Conservation (phyloP, 2,113 vertebrate genomes). For the Callipepla californica region DNA sequence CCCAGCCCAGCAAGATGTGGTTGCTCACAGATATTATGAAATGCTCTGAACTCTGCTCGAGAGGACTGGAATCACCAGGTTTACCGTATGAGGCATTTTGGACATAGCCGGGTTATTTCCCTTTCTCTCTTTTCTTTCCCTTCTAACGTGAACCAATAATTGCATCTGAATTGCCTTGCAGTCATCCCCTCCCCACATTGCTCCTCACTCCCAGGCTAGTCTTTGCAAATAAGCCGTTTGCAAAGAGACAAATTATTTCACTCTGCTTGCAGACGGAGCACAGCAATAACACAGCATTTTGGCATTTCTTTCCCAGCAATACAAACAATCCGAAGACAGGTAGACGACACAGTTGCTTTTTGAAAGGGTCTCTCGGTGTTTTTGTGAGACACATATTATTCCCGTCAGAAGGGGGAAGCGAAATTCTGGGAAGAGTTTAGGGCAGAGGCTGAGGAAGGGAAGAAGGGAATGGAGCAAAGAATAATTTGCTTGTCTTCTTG, state of each 20-base stretch:
- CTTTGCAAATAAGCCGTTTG: conserved; percentile 49
- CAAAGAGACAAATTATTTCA: conserved; percentile 53
- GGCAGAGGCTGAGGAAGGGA: not conserved
- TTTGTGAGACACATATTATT: conserved; percentile 57
- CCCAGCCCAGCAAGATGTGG: conserved; percentile 18
- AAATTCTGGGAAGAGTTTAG: not conserved
- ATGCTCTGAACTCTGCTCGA: conserved; percentile 74
- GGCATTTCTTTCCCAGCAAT: conserved; percentile 52
- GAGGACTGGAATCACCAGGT: conserved; percentile 56
- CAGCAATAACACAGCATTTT: conserved; percentile 56
- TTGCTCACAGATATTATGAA: conserved; percentile 74
- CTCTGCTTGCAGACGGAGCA: conserved; percentile 23
- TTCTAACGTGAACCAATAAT: not conserved
- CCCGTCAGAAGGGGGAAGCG: conserved; percentile 25
- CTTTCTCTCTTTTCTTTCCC: not conserved
- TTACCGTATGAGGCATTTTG: conserved; percentile 56
- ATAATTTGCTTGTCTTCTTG: conserved; percentile 67
- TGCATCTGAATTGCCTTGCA: not conserved
- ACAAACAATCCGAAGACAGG: conserved; percentile 64
- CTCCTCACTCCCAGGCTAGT: conserved; percentile 13
- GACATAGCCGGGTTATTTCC: conserved; percentile 27
- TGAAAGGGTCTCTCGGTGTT: conserved; percentile 49
- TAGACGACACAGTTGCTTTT: conserved; percentile 46
- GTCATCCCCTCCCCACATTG: not conserved
- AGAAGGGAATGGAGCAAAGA: conserved; percentile 14